These are phyloP conservation scores for Semicossyphus pulcher DNA, from an alignment of 2,113 vertebrate species.

Conservation along the genomic window DNA sequence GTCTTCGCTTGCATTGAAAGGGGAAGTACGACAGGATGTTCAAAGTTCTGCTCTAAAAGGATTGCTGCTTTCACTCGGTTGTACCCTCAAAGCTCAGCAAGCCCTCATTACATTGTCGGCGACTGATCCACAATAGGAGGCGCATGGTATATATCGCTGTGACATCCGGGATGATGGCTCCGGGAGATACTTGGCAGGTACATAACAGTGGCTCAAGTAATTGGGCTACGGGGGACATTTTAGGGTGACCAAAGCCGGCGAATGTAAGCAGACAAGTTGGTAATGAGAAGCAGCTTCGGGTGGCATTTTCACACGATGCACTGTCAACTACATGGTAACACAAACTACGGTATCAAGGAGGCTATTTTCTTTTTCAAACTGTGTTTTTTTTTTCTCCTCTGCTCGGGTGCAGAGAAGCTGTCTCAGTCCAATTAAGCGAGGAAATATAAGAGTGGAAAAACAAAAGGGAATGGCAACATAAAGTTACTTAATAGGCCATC, in stretches of 20 bases:
- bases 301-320: conserved; percentile 41
- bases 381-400: conserved; percentile 18
- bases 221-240: conserved; percentile 73
- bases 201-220: conserved; percentile 70
- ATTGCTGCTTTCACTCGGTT: conserved; percentile 27
- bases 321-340: conserved; percentile 55
- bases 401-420: conserved; percentile 25
- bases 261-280: conserved; percentile 41
- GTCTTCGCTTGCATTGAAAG: neutral
- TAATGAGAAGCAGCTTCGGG: conserved; percentile 66
- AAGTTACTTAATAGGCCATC: conserved; percentile 55
- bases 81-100: conserved; percentile 27
- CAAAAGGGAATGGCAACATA: conserved; percentile 48
- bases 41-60: conserved; percentile 24
- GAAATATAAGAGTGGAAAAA: conserved; percentile 53
- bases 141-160: conserved; percentile 39
- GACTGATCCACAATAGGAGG: conserved; percentile 30
- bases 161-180: conserved; percentile 44
- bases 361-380: conserved; percentile 1
- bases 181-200: conserved; percentile 69
- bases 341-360: conserved; percentile 42
- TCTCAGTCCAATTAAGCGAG: conserved; percentile 65
- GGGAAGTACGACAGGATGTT: conserved; percentile 9
- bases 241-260: conserved; percentile 49
- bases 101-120: conserved; percentile 56